phyloP scores from a whole-genome alignment of 2,888 invertebrate genomes.

The Mesorhabditis sp. region DNA sequence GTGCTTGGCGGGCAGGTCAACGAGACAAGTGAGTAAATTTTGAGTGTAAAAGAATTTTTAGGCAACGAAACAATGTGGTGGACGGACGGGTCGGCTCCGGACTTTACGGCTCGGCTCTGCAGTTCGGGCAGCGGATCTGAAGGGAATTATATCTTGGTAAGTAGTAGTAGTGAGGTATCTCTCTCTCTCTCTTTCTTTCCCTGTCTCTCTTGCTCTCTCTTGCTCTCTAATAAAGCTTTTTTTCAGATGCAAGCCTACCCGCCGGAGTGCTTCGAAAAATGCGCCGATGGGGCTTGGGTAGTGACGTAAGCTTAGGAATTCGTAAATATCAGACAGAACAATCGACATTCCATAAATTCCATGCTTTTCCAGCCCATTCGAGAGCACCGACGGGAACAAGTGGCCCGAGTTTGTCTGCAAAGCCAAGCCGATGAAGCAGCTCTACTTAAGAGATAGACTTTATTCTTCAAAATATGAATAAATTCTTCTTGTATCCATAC shows the following conservation, averaged over 20 bases:
- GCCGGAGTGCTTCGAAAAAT: neutral
- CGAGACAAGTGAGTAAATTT: neutral
- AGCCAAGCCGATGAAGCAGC: neutral
- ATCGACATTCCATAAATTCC: neutral
- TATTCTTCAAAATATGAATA: no score
- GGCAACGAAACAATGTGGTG: neutral
- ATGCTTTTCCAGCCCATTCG: neutral
- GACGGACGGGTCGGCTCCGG: neutral
- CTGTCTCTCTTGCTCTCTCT: neutral
- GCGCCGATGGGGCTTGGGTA: neutral
- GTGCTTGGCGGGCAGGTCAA: conserved; percentile 6
- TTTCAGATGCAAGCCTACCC: conserved; percentile 2
- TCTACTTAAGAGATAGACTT: no score
- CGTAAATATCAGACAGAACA: neutral
- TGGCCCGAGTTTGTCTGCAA: neutral
- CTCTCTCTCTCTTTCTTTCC: neutral
- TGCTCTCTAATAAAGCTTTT: neutral
- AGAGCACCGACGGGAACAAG: neutral
- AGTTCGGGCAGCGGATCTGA: neutral
- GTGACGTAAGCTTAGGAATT: neutral
- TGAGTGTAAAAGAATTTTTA: neutral
- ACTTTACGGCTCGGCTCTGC: neutral
- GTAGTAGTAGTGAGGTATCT: neutral
- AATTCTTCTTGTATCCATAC: no score
- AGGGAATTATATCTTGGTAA: neutral